Evolutionary conservation across 2,888 invertebrate species (phyloP), one percentile per base, ranked within the genome.

Genomic region (Trichogramma dendrolimi): DNA sequence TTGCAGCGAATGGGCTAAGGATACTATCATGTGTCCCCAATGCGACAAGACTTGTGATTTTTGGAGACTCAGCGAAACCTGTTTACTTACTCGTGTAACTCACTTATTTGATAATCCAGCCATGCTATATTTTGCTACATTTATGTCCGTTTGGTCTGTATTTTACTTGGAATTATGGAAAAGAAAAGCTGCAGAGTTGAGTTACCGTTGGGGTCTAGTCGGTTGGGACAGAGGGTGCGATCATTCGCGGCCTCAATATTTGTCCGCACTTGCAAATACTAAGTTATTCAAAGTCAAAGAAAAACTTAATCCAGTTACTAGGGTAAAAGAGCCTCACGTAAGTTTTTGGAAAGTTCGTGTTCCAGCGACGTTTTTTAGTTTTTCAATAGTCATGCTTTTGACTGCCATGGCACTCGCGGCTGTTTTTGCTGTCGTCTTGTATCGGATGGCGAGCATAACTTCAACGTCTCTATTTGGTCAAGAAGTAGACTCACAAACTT

Each of bases 81-180:
- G 93, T 74, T 79, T 82, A 11, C 88, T 90, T 71, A 83, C 92
- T 4, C 83, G 84, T 74, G 82, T 89, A 56, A 89, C 89, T n/a
- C 88, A 91, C 75, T 80, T 92, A 51, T 88, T 94, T 73, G 93
- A 94, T 79, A 94, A 94, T 80, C 85, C 87, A 56, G 84, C 87
- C 53, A 92, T 92, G 0, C 86, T 92, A 47, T 82, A 86, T 66
- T 92, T 92, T 79, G 89, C 92, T 4, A 82, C 88, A 56, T 85
- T 91, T 71, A 92, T 94, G 91, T 87, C 90, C 2, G 82, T 93
- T 64, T 93, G 93, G 93, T 84, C 88, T 66, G 84, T 89, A 1
- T 75, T 90, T 49, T 93, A 92, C 79, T 81, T 92, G 71, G 92
- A 93, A 77, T 80, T 91, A 65, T 93, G 93, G 93, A 92, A 91